Percentiles rank a stretch among this genome's conserved stretches.
Evolutionary conservation across 2,113 vertebrate species (phyloP).

Genomic region (Anolis sagrei): DNA sequence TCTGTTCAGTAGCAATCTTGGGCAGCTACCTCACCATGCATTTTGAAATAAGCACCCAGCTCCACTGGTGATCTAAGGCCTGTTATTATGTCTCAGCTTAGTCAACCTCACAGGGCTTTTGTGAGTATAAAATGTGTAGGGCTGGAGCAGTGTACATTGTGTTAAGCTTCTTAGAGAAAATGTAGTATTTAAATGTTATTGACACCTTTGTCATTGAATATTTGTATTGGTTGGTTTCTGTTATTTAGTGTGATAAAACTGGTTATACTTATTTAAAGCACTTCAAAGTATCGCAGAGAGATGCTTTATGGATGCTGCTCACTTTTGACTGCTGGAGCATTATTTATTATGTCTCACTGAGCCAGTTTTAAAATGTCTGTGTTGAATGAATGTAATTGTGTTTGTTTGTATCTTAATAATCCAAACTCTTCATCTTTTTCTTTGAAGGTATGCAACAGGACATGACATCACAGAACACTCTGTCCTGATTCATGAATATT

Average conservation of each 20-base stretch:
- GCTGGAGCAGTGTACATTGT: neutral
- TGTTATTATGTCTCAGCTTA: neutral
- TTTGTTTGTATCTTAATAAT: neutral
- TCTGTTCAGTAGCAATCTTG: neutral
- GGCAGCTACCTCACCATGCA: neutral
- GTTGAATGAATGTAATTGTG: constrained; percentile 2
- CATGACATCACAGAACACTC: constrained; percentile 99
- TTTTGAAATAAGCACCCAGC: neutral
- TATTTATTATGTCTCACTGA: neutral
- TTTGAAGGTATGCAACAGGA: constrained; percentile 93
- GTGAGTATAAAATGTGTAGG: neutral
- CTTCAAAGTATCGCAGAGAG: constrained; percentile 4
- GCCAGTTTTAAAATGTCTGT: neutral
- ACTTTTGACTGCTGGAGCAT: neutral
- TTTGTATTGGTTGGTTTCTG: constrained; percentile 36
- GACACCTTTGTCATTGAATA: no score
- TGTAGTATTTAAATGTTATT: neutral
- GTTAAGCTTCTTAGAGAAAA: neutral
- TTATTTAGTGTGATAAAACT: constrained; percentile 11
- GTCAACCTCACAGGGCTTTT: neutral
- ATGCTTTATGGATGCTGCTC: neutral
- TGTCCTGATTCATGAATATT: constrained; percentile 97
- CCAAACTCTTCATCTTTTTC: neutral
- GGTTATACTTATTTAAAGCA: neutral
- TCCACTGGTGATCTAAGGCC: neutral